Evolutionary conservation across 2,797 vertebrate genomes (phyloP).

Genomic region (Nyctibius grandis): DNA sequence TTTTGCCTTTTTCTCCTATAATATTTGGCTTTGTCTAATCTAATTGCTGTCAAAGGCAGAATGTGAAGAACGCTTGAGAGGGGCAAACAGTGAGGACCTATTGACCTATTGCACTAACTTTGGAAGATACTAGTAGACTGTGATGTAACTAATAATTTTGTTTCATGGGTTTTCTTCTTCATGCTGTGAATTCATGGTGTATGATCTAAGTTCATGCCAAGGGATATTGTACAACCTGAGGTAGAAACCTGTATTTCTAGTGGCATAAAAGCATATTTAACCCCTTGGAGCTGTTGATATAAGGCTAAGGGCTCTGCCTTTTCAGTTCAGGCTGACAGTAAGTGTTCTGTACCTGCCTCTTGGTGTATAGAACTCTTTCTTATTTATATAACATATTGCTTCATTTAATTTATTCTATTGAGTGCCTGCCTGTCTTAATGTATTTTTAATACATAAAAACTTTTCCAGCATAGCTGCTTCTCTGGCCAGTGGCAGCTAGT

Average conservation of each 20-base stretch:
- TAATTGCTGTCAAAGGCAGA: conserved; percentile 76
- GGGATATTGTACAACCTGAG: neutral
- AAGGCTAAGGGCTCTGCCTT: neutral
- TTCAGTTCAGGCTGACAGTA: neutral
- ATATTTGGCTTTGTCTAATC: conserved; percentile 74
- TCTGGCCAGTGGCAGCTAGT: neutral
- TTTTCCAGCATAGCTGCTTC: neutral
- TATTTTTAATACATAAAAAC: conserved; percentile 47
- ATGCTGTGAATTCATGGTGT: neutral
- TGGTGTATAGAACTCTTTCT: neutral
- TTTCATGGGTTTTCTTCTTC: neutral
- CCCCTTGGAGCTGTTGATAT: neutral
- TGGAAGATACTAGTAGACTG: conserved; percentile 1
- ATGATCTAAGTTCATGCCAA: neutral
- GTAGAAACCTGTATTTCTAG: neutral
- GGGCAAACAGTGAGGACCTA: conserved; percentile 64
- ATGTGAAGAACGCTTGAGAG: conserved; percentile 39
- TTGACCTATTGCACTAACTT: neutral
- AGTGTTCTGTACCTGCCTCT: neutral
- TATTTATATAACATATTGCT: conserved; percentile 24
- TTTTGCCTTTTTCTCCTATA: conserved; percentile 75
- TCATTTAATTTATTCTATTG: conserved; percentile 46
- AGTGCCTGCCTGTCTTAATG: conserved; percentile 17
- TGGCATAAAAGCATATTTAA: neutral
- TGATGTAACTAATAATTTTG: conserved; percentile 43